These are phyloP conservation scores for Festucalex cinctus DNA, from an alignment of 2,113 vertebrate genomes.

Conservation along the genomic window DNA sequence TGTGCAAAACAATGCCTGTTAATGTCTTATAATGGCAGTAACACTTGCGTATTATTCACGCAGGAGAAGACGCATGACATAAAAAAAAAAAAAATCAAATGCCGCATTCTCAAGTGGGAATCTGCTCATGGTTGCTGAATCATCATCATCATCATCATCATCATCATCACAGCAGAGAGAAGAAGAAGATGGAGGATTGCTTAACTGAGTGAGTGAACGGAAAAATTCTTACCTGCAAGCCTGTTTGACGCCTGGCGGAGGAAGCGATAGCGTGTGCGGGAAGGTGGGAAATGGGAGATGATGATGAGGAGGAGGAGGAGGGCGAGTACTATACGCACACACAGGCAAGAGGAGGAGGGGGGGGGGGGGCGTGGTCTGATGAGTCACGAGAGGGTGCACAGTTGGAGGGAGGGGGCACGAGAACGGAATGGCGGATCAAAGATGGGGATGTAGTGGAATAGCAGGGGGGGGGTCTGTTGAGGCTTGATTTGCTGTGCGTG, in stretches of 20 bases:
- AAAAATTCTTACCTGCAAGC: constrained; percentile 66
- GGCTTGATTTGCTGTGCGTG: neutral
- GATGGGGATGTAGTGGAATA: constrained; percentile 18
- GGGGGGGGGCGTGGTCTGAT: constrained; percentile 38
- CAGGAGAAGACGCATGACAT: neutral
- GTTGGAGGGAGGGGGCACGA: constrained; percentile 32
- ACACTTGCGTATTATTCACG: neutral
- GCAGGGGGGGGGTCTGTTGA: constrained; percentile 6
- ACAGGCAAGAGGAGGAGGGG: constrained; percentile 57
- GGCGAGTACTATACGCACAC: constrained; percentile 42
- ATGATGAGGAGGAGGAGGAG: constrained; percentile 34
- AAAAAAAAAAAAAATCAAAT: neutral
- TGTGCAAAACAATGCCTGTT: too few relatives aligned
- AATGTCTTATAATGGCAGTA: neutral
- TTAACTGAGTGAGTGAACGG: constrained; percentile 23
- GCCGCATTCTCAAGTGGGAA: neutral
- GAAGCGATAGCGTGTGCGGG: constrained; percentile 44
- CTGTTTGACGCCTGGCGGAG: constrained; percentile 54
- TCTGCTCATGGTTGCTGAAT: neutral
- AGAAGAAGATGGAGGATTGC: constrained; percentile 14
- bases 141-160: constrained; percentile 27
- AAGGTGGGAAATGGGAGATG: constrained; percentile 26
- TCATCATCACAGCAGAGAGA: constrained; percentile 21
- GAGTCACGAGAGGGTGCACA: constrained; percentile 66
- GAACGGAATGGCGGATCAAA: constrained; percentile 16